phyloP scores from a whole-genome alignment of 2,113 vertebrate genomes.

The Centropus unirufus region DNA sequence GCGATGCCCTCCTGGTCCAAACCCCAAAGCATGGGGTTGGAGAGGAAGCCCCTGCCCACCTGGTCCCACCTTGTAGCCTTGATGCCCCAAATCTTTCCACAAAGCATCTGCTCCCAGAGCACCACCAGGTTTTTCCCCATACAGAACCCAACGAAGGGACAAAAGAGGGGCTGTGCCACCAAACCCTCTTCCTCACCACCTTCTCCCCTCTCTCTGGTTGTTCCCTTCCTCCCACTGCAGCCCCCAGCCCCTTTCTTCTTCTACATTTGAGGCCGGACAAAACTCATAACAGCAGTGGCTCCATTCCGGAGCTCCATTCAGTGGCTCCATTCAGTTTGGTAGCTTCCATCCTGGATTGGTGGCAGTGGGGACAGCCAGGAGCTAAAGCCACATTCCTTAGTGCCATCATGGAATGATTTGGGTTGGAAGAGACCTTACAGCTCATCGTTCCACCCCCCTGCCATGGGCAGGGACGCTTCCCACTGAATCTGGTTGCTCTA shows the following conservation, averaged over 20 bases:
- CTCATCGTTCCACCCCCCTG: too few relatives aligned
- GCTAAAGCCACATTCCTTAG: neutral
- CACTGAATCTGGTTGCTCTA: too few relatives aligned
- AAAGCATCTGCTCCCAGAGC: neutral
- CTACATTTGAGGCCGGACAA: neutral
- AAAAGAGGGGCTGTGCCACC: neutral
- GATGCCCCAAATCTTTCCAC: neutral
- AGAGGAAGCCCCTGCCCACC: neutral
- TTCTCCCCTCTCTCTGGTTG: too few relatives aligned
- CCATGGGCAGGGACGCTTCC: too few relatives aligned
- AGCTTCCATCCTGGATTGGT: neutral
- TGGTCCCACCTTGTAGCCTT: too few relatives aligned
- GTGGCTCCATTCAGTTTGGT: too few relatives aligned
- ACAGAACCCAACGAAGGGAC: neutral
- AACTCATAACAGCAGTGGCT: neutral
- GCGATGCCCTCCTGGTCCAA: neutral
- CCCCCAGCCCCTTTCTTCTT: neutral
- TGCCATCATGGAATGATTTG: too few relatives aligned
- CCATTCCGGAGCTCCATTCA: accelerated
- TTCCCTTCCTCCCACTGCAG: neutral
- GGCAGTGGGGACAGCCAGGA: neutral
- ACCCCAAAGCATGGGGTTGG: accelerated
- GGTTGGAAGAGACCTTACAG: too few relatives aligned
- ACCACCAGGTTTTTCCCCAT: accelerated
- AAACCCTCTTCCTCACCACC: neutral